phyloP scores from a whole-genome alignment of 2,797 vertebrate species.

The Gymnocypris eckloni region DNA sequence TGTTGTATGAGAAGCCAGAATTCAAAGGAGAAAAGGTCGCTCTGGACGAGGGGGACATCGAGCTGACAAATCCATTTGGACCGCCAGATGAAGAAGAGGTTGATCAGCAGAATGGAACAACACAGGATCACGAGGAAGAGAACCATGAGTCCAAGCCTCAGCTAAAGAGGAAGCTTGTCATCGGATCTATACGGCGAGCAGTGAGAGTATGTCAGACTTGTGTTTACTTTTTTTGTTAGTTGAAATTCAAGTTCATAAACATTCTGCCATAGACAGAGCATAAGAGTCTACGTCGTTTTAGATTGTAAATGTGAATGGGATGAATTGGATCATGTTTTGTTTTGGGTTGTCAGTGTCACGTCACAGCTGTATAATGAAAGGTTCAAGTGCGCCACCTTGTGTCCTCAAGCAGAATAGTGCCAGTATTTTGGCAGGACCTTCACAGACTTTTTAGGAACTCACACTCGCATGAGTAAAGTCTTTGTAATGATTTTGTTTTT shows the following conservation, averaged over 20 bases:
- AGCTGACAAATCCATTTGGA: conserved; percentile 78
- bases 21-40: conserved; percentile 90
- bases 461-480: neutral
- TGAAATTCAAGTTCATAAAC: neutral
- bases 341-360: neutral
- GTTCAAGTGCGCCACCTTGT: conserved; percentile 11
- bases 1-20: conserved; percentile 89
- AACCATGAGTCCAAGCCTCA: conserved; percentile 62
- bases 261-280: neutral
- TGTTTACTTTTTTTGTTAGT: neutral
- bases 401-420: neutral
- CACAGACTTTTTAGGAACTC: neutral
- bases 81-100: conserved; percentile 44
- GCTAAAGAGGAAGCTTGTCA: conserved; percentile 66
- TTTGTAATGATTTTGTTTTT: neutral
- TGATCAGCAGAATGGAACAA: conserved; percentile 61
- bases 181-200: conserved; percentile 86
- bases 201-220: conserved; percentile 78
- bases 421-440: neutral
- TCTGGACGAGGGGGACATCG: conserved; percentile 88
- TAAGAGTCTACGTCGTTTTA: neutral
- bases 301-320: neutral
- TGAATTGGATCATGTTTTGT: neutral
- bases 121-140: neutral
- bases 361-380: neutral